Conservation (phyloP, 2,888 invertebrate genomes). For the Aromia moschata region DNA sequence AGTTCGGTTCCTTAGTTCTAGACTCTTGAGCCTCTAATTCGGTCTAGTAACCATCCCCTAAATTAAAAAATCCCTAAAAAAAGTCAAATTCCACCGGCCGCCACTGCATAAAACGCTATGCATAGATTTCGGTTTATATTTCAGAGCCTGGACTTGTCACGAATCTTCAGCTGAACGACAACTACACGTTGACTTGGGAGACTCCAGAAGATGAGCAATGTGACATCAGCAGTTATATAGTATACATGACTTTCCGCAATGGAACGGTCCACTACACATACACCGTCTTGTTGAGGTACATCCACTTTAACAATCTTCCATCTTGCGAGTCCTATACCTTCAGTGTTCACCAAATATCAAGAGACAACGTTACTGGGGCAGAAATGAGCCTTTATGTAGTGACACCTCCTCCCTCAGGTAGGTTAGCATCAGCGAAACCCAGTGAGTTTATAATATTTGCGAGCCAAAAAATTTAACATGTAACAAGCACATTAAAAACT, state of each 20-base stretch:
- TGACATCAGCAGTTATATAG: background rate
- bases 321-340: background rate
- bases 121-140: conserved; percentile 5
- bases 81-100: background rate
- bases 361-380: background rate
- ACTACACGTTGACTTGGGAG: background rate
- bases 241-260: background rate
- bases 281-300: background rate
- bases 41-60: too few species aligned
- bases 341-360: background rate
- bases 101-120: background rate
- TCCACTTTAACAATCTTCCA: background rate
- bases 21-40: too few species aligned
- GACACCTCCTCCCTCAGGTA: background rate
- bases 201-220: background rate
- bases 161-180: background rate
- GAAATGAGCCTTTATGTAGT: background rate
- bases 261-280: background rate
- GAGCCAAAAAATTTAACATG: too few species aligned
- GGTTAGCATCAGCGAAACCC: too few species aligned
- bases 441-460: too few species aligned
- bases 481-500: too few species aligned
- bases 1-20: too few species aligned
- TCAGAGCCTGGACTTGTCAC: background rate
- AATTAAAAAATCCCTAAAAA: background rate